Evolutionary conservation across 2,113 vertebrate genomes (phyloP).

Genomic region (Seriola quinqueradiata): DNA sequence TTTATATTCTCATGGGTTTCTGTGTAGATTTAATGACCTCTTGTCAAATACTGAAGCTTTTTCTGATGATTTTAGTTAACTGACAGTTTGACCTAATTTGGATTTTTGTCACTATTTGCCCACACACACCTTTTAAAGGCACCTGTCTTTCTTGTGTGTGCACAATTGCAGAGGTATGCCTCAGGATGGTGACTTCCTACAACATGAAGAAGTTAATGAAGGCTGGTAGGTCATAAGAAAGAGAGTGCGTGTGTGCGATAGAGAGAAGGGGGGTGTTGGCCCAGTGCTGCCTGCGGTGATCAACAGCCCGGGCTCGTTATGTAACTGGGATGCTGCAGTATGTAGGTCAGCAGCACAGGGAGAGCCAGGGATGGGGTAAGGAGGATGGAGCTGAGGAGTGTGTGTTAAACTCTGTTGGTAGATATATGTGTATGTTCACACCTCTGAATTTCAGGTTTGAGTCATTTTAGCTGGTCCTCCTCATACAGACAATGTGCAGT

Average conservation of each 20-base stretch:
- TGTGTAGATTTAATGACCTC: background rate
- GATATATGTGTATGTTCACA: slow-evolving; percentile 17
- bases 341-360: slow-evolving; percentile 83
- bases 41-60: background rate
- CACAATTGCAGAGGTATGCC: background rate
- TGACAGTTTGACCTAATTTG: slow-evolving; percentile 30
- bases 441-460: background rate
- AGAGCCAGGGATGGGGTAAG: slow-evolving; percentile 69
- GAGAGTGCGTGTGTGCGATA: slow-evolving; percentile 5
- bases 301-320: slow-evolving; percentile 77
- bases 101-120: background rate
- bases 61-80: background rate
- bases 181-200: background rate
- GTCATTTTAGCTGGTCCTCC: slow-evolving; percentile 4
- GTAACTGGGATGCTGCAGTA: slow-evolving; percentile 80
- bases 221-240: background rate
- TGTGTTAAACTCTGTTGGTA: slow-evolving; percentile 21
- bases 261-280: slow-evolving; percentile 40
- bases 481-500: background rate
- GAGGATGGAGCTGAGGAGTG: slow-evolving; percentile 34
- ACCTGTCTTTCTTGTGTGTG: background rate
- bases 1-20: background rate
- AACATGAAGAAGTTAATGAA: background rate
- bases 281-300: slow-evolving; percentile 70
- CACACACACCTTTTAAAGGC: background rate